Evolutionary conservation across 2,888 invertebrate species (phyloP), one percentile per base, ranked within the genome.

Genomic region (Acronicta alni): DNA sequence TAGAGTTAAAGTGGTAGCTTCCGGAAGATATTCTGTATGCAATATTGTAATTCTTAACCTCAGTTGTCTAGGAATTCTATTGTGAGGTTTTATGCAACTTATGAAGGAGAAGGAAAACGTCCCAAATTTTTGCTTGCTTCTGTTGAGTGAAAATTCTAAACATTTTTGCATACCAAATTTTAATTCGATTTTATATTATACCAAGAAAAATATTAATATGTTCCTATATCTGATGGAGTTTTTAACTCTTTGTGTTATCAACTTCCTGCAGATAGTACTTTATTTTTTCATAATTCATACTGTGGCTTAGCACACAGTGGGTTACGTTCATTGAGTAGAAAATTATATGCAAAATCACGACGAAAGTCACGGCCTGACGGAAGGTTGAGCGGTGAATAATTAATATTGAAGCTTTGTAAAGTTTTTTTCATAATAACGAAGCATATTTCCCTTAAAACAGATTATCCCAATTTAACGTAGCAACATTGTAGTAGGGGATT

Each of bases 341-440:
- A 92, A 92, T 93, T 92, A 91, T 91, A 93, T 93, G 93, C 93
- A 88, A 86, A 89, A 90, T 89, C 93, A 93, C 93, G 93, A 77
- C 82, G 84, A 80, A 84, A 89, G 88, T 87, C 88, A 87, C 76
- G 83, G 81, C 74, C 79, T 81, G 80, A 82, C 83, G 81, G 83
- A 80, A 87, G 82, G 84, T 85, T 83, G 76, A 82, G 81, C 81
- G 81, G 75, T 72, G 85, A 82, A 88, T 91, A 90, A 91, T 90
- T 89, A 89, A 90, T 89, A 87, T 85, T 82, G 83, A 83, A 84
- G 82, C 81, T 82, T 84, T 81, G 76, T 81, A 73, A 84, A 85
- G 77, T 81, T 85, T 82, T 80, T 83, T 83, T 84, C 70, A 78
- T 83, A 82, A 82, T 80, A 83, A 81, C 81, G 77, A 72, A 81